Conservation (phyloP, 2,113 vertebrate species). For the Hydropotes inermis region DNA sequence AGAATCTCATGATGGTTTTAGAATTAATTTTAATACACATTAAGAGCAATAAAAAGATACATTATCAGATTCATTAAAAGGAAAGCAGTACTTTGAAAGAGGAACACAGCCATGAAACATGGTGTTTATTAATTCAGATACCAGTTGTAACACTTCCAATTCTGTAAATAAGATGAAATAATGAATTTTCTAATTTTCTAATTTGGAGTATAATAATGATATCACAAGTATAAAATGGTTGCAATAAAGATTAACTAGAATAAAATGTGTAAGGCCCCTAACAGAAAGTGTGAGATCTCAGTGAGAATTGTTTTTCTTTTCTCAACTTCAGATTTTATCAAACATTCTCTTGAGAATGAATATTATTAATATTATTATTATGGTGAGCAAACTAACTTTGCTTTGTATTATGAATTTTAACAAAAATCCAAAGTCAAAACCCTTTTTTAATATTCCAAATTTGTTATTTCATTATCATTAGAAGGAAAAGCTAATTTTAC, state of each 20-base stretch:
- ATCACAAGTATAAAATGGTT: not conserved
- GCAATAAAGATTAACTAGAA: not conserved
- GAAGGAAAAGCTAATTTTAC: not conserved
- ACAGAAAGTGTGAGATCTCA: accelerated
- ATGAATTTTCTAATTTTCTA: not conserved
- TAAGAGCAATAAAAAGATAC: not conserved
- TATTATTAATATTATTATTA: not conserved
- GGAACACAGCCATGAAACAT: not conserved
- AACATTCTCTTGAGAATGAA: not conserved
- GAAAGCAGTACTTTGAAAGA: not conserved
- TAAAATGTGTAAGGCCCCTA: not conserved
- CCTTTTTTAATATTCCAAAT: not conserved
- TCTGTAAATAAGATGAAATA: not conserved
- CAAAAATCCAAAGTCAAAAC: not conserved
- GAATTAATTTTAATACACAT: not conserved
- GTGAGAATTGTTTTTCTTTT: too few species aligned
- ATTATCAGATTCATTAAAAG: not conserved
- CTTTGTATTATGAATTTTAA: not conserved
- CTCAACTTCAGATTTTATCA: not conserved
- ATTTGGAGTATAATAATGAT: not conserved
- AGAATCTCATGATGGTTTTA: not conserved
- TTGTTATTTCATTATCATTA: not conserved
- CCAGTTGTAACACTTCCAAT: not conserved
- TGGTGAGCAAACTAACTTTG: not conserved
- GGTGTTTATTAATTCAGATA: not conserved